These are phyloP conservation scores for Halictus rubicundus DNA, from an alignment of 1,140 invertebrate genomes.

Conservation along the genomic window DNA sequence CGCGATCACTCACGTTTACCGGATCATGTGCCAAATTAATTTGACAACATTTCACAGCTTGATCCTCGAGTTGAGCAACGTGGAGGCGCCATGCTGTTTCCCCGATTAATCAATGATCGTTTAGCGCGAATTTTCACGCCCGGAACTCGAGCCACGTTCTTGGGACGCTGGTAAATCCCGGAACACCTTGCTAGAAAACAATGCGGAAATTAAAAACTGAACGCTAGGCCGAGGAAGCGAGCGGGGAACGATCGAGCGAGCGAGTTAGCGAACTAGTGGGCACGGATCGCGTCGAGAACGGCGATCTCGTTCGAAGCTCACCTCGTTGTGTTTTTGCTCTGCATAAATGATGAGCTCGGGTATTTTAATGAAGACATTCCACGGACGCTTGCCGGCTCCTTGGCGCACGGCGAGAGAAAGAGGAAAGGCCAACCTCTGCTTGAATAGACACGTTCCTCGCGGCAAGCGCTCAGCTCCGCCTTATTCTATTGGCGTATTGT, in stretches of 20 bases:
- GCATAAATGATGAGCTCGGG: slow-evolving; percentile 74
- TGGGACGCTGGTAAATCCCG: slow-evolving; percentile 8
- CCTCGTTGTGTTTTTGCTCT: slow-evolving; percentile 73
- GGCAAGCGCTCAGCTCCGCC: slow-evolving; percentile 34
- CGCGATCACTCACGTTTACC: no score
- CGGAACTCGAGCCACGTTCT: neutral
- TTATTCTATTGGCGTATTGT: slow-evolving; percentile 53
- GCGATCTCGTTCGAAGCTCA: slow-evolving; percentile 45
- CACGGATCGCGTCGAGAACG: slow-evolving; percentile 1
- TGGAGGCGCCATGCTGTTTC: no score
- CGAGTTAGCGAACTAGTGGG: neutral
- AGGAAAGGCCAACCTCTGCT: slow-evolving; percentile 48
- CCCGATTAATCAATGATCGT: neutral
- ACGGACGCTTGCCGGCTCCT: slow-evolving; percentile 66
- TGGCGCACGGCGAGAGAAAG: slow-evolving; percentile 61
- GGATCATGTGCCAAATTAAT: no score
- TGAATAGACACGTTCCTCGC: slow-evolving; percentile 54
- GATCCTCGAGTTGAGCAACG: no score
- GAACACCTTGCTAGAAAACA: slow-evolving; percentile 21
- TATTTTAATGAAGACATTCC: slow-evolving; percentile 77
- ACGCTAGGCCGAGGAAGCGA: slow-evolving; percentile 20
- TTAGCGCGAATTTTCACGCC: slow-evolving; percentile 29
- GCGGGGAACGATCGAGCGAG: neutral
- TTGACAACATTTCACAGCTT: no score
- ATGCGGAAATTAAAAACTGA: slow-evolving; percentile 50